Conservation (phyloP, 2,888 invertebrate genomes). For the Sinodicranocentrus sp. region DNA sequence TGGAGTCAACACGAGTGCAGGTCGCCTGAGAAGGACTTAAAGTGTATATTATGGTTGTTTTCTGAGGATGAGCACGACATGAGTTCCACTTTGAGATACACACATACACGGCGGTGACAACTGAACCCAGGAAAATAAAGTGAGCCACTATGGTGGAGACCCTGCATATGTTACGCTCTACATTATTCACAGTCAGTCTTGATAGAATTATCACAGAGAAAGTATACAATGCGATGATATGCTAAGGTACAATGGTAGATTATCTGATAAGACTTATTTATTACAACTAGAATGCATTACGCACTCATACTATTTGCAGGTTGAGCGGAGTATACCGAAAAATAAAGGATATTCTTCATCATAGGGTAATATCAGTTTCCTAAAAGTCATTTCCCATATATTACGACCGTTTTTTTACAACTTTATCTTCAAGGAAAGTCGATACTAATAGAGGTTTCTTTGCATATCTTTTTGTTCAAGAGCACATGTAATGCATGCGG, state of each 20-base stretch:
- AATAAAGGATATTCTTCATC: conserved; percentile 37
- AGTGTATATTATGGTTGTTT: conserved; percentile 55
- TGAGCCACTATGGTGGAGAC: too few relatives aligned
- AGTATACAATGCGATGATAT: neutral
- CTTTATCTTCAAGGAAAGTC: neutral
- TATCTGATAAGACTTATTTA: too few relatives aligned
- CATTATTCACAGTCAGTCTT: too few relatives aligned
- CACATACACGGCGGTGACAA: conserved; percentile 37
- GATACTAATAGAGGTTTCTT: neutral
- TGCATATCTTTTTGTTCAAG: neutral
- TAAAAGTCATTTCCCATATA: conserved; percentile 36
- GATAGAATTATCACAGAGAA: neutral
- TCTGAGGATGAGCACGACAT: conserved; percentile 42
- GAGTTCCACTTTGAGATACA: conserved; percentile 25
- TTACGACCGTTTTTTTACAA: conserved; percentile 12
- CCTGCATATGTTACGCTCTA: too few relatives aligned
- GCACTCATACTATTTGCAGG: neutral
- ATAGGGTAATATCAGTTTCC: conserved; percentile 31
- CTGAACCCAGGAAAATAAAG: conserved; percentile 27
- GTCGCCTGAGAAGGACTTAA: conserved; percentile 46
- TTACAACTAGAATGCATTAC: too few relatives aligned
- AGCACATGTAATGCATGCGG: conserved; percentile 27
- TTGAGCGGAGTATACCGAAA: neutral
- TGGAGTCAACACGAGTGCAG: conserved; percentile 54
- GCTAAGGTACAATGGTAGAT: neutral